Evolutionary conservation across 2,888 invertebrate species (phyloP), one percentile per base, ranked within the genome.

Genomic region (Watsonalla binaria): DNA sequence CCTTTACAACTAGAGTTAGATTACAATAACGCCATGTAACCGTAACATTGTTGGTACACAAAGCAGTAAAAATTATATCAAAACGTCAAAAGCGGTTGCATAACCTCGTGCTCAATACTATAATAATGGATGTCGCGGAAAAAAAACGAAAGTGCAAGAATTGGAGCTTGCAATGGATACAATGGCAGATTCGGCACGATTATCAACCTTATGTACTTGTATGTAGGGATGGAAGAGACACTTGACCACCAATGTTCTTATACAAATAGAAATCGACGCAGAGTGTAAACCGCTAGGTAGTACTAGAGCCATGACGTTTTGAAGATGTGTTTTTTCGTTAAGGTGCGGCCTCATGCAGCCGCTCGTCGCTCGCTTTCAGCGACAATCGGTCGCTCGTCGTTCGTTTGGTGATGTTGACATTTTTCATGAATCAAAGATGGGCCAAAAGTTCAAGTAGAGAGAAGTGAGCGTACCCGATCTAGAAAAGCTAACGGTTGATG

Each of bases 21-120:
- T 59, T 77, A 65, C 33, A 11, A 0, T 13, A 4, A 39, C 33
- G 34, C 35, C 50, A 55, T n/a, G 66, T 52, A 61, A 63, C 63
- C 45, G 55, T 59, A 60, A 54, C 7, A 57, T 71, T 65, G 75
- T 65, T 53, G 53, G 57, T 69, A 76, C 72, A 82, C 80, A 84
- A 85, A 84, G 80, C 80, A 78, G 76, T 81, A 84, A 89, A 89
- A 90, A 90, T 90, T 84, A 89, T 90, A 90, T 89, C 88, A 90
- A 90, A 89, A 86, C 85, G 84, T 78, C 79, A 83, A 82, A 87
- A 76, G 81, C 60, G 79, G 81, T 90, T 90, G 82, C 85, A 67
- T 81, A 90, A 90, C 90, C 90, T 90, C 88, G 90, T 82, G 72
- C 89, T 75, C 84, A 84, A 89, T 89, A 85, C 78, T 79, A 85